Base-by-base conservation (phyloP, 2,888 invertebrate genomes). In the Cheilosia grossa region DNA sequence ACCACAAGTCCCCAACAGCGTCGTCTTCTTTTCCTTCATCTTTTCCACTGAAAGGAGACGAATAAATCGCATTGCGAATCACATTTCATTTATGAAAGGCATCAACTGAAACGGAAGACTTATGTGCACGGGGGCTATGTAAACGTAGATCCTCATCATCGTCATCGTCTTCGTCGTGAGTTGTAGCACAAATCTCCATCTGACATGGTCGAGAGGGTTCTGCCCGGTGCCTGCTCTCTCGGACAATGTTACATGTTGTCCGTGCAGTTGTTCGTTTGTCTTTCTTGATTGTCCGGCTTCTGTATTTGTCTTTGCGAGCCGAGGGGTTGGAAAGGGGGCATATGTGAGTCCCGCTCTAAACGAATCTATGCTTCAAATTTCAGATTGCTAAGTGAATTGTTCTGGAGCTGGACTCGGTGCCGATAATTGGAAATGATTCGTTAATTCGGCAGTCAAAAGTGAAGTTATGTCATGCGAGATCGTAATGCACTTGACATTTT, bases 141-240 rank as follows among this genome's bases (percentile, higher is more conserved):
- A 51, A 51, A 58, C 47, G 58, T 70, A 54, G 72, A 82, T 78
- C 77, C 66, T 66, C 78, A 56, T 70, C 63, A 37, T 64, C 70
- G 44, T 70, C 47, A 10, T 69, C 58, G 37, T 72, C 47, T 10
- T 69, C 53, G 27, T 66, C 67, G 44, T 72, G 51, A 9, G 49
- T 37, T 13, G 37, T 37, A 64, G 33, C 61, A 63, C 78, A 73
- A 82, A 67, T 82, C 82, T 67, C 61, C 78, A 67, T 27, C 64
- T 79, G 82, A 69, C 82, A 82, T 82, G 82, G 82, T 82, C 73
- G 82, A 82, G 67, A 63, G 67, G 66, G 6, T 64, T 80, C 54
- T 47, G 33, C 10, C 40, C 13, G 13, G 47, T 47, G 33, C 10
- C 40, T 37, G 13, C 17, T 5, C 19, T 72, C 72, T 78, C 72